Evolutionary conservation across 2,797 vertebrate genomes (phyloP).

Genomic region (Cyclopterus lumpus): DNA sequence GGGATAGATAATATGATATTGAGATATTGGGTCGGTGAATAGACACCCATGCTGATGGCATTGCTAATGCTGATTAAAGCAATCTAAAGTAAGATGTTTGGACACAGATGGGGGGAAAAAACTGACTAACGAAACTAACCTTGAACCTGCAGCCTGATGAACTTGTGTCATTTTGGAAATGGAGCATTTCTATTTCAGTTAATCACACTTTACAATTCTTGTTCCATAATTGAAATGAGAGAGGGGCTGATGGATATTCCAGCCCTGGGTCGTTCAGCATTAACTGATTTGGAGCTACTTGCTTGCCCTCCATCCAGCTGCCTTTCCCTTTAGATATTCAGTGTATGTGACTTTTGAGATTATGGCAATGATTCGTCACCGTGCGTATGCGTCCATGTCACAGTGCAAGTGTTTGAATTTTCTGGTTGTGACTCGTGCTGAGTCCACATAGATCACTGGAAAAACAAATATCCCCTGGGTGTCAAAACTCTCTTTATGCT

Average conservation of each 20-base stretch:
- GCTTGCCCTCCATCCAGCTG: slow-evolving; percentile 28
- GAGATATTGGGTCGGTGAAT: background rate
- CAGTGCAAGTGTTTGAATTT: background rate
- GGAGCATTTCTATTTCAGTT: slow-evolving; percentile 53
- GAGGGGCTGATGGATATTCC: slow-evolving; percentile 75
- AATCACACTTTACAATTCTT: slow-evolving; percentile 65
- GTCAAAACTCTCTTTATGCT: background rate
- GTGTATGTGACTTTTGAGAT: slow-evolving; percentile 17
- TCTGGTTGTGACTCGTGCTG: slow-evolving; percentile 9
- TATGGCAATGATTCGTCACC: slow-evolving; percentile 9
- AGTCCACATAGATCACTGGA: slow-evolving; percentile 16
- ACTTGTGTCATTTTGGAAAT: slow-evolving; percentile 70
- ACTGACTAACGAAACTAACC: slow-evolving; percentile 19
- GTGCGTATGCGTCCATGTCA: background rate
- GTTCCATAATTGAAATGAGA: slow-evolving; percentile 76
- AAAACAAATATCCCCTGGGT: slow-evolving; percentile 16
- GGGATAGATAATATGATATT: background rate
- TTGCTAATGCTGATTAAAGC: slow-evolving; percentile 17
- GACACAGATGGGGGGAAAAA: slow-evolving; percentile 43
- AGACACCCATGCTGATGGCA: background rate
- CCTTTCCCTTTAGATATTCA: slow-evolving; percentile 38
- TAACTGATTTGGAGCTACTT: slow-evolving; percentile 53
- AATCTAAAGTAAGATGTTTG: slow-evolving; percentile 29
- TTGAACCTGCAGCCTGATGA: slow-evolving; percentile 59
- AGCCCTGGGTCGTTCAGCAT: slow-evolving; percentile 59